Percentiles rank a stretch among this genome's conserved stretches.
phyloP scores from a whole-genome alignment of 1,140 invertebrate genomes.

The Phymastichus coffea region DNA sequence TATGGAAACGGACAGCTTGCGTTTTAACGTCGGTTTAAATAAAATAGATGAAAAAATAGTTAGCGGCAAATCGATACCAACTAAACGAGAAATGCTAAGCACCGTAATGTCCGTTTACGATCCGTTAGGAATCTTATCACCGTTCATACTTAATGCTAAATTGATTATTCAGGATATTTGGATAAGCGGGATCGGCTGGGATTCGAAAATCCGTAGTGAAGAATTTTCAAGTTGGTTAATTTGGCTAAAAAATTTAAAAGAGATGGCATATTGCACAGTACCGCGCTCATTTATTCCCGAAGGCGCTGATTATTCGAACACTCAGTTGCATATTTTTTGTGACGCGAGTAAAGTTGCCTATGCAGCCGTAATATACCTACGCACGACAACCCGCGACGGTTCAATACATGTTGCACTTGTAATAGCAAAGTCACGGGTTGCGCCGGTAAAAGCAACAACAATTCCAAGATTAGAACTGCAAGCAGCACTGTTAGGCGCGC shows the following conservation, averaged over 20 bases:
- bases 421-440: neutral
- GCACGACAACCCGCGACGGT: neutral
- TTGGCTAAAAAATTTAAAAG: neutral
- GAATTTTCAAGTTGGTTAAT: neutral
- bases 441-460: neutral
- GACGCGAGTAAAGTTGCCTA: neutral
- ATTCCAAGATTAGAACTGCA: neutral
- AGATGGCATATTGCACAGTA: neutral
- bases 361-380: neutral
- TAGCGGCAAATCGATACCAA: neutral
- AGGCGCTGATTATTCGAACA: neutral
- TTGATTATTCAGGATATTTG: conserved; percentile 5
- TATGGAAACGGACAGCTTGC: neutral
- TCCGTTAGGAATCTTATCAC: neutral
- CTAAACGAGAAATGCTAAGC: neutral
- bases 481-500: neutral
- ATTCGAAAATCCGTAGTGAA: neutral
- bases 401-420: neutral
- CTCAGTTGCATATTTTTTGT: conserved; percentile 1
- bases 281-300: neutral
- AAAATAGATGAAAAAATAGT: neutral
- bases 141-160: neutral
- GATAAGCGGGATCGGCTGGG: neutral
- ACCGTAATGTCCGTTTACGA: conserved; percentile 1
- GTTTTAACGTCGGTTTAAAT: neutral